Base-by-base conservation (phyloP, 2,113 vertebrate species). In the Pungitius pungitius region DNA sequence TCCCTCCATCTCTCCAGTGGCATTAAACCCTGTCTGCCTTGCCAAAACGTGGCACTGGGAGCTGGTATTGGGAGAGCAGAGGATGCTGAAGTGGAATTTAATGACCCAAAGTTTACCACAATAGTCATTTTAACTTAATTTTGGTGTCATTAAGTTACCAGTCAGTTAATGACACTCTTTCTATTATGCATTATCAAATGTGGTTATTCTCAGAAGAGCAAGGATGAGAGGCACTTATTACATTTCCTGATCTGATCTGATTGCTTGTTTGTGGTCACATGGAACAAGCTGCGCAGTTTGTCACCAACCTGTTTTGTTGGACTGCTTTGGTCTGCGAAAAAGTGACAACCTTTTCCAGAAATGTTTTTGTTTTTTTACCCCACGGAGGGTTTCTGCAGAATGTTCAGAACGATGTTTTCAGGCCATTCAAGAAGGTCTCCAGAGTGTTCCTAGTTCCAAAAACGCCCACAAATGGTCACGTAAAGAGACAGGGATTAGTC, bases 71-170 rank as follows among this genome's bases (percentile, higher is more conserved):
- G 22, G 47, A 66, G 54, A 69, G 82, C 68, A 57, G 71, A 72
- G 49, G 75, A 68, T 63, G 72, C 78, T 81, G 59, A 83, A 87
- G 75, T 77, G 81, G 75, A 69, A 65, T 83, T 81, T 84, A 84
- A 85, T 75, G 77, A 63, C 78, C 49, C 70, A 77, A 89, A 88
- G 49, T 80, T 79, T 66, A 77, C 66, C 71, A 77, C 73, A 85
- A 68, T 69, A 76, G 73, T 66, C 58, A 87, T 84, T 86, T 49
- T 69, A 59, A 87, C 81, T 82, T 89, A 42, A 56, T 81, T 82
- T 83, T 49, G 24, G 52, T 69, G 76, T 75, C 73, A 62, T 75
- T 79, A 84, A 64, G 75, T 69, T 58, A 57, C 24, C 76, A 73
- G 61, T 83, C 55, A 49, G 40, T 80, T 89, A 71, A 81, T 77